phyloP scores from a whole-genome alignment of 2,113 vertebrate genomes.

The Oryzias javanicus region DNA sequence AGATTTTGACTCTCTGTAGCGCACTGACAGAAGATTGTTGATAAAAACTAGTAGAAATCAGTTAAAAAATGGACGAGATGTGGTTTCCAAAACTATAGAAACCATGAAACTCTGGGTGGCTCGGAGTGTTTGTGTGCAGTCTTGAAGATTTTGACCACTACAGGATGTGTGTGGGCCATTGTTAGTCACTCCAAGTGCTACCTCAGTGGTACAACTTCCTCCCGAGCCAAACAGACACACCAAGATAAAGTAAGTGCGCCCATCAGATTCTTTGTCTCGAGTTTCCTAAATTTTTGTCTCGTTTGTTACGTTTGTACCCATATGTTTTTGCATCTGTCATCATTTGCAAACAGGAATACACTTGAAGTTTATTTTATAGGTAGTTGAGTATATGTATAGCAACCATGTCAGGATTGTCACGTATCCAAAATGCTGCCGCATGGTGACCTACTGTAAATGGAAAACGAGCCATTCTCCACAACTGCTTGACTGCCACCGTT shows the following conservation, averaged over 20 bases:
- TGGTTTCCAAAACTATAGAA: too few relatives aligned
- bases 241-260: background rate
- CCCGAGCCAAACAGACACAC: constrained; percentile 1
- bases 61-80: background rate
- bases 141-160: constrained; percentile 63
- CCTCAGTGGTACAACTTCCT: constrained; percentile 66
- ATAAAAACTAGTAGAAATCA: background rate
- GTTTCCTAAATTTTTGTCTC: too few relatives aligned
- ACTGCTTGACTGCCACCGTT: too few relatives aligned
- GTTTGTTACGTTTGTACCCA: too few relatives aligned
- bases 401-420: too few relatives aligned
- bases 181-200: constrained; percentile 66
- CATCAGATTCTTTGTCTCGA: background rate
- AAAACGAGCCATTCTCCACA: too few relatives aligned
- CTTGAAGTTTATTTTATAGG: too few relatives aligned
- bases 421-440: too few relatives aligned
- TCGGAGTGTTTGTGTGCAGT: constrained; percentile 41
- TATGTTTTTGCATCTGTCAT: too few relatives aligned
- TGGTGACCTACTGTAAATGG: too few relatives aligned
- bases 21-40: constrained; percentile 5
- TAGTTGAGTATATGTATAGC: too few relatives aligned
- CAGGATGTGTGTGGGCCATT: constrained; percentile 77
- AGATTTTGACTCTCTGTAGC: constrained; percentile 15
- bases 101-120: background rate
- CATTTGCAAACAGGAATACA: too few relatives aligned